These are phyloP conservation scores for Meteorus cinctellus DNA, from an alignment of 2,888 invertebrate species.

Conservation along the genomic window DNA sequence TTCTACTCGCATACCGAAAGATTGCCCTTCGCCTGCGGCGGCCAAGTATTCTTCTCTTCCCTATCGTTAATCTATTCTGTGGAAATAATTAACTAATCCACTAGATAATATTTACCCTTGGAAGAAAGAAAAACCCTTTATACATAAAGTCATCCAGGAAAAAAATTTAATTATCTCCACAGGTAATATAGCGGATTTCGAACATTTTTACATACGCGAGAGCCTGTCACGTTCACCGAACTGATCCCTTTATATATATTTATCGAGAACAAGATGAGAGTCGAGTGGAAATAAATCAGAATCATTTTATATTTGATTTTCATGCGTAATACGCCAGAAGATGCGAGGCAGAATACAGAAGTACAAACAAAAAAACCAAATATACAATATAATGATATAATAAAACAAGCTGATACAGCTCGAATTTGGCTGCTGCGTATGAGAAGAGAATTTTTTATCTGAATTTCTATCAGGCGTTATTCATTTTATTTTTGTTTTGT, in stretches of 20 bases:
- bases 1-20: neutral
- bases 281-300: neutral
- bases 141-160: neutral
- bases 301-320: constrained; percentile 5
- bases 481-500: neutral
- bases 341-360: neutral
- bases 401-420: neutral
- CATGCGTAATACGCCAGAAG: constrained; percentile 11
- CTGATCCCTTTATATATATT: neutral
- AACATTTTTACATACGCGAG: neutral
- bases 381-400: constrained; percentile 18
- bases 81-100: constrained; percentile 14
- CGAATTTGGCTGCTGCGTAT: constrained; percentile 17
- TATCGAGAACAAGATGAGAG: neutral
- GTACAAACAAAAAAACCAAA: neutral
- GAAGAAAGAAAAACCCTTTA: neutral
- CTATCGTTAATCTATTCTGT: neutral
- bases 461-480: neutral
- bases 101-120: neutral
- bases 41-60: neutral
- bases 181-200: neutral
- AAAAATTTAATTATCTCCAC: neutral
- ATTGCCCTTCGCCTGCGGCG: neutral
- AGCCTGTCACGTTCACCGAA: neutral
- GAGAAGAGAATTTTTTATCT: neutral